These are phyloP conservation scores for Hemitrygon akajei DNA, from an alignment of 2,797 vertebrate species.

Conservation along the genomic window DNA sequence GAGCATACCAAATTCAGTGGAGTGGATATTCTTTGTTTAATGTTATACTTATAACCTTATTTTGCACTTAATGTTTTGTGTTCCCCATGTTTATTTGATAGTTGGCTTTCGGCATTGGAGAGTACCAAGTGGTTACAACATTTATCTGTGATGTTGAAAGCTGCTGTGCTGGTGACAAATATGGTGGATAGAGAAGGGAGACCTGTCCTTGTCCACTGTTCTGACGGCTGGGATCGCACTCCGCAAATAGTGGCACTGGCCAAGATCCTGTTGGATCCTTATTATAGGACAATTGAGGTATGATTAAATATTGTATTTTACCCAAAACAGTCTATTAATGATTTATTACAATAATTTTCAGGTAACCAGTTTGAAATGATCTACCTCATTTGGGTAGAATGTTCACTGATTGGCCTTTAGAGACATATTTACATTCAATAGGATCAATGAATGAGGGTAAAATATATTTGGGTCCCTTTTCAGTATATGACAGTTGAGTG, in stretches of 20 bases:
- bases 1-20: conserved; percentile 37
- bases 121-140: conserved; percentile 98
- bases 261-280: conserved; percentile 89
- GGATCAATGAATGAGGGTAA: background rate
- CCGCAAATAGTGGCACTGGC: conserved; percentile 91
- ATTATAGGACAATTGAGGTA: conserved; percentile 94
- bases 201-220: conserved; percentile 91
- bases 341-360: background rate
- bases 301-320: background rate
- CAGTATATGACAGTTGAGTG: background rate
- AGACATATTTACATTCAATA: too few species aligned
- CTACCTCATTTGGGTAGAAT: background rate
- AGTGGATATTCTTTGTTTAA: background rate
- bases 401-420: too few species aligned
- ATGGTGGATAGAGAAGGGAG: conserved; percentile 87
- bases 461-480: too few species aligned
- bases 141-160: conserved; percentile 93
- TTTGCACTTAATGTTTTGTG: background rate
- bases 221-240: conserved; percentile 93
- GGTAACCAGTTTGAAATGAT: background rate
- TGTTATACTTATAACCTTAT: background rate
- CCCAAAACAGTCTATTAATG: background rate
- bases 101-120: conserved; percentile 94
- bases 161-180: conserved; percentile 82
- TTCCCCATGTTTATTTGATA: conserved; percentile 48